Percentiles rank a stretch among this genome's conserved stretches.
These are phyloP conservation scores for Oasisia sp. DNA, from an alignment of 2,888 invertebrate species.

Conservation along the genomic window DNA sequence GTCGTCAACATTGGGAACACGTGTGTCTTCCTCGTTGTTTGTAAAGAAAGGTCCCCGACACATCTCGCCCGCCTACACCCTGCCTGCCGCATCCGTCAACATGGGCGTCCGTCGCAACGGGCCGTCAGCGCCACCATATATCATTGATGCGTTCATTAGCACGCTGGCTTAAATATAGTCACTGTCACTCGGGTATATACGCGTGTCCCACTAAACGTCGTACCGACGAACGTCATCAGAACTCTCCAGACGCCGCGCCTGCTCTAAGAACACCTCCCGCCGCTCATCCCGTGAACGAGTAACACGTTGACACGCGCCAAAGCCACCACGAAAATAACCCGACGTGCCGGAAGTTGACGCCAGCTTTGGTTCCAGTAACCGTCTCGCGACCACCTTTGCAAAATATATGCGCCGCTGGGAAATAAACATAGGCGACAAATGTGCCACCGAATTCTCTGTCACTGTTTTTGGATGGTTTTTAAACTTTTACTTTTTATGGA, in stretches of 20 bases:
- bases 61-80: background rate
- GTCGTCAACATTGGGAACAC: too few species aligned
- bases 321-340: background rate
- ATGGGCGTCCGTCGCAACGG: background rate
- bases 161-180: background rate
- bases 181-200: background rate
- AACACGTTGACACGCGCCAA: background rate
- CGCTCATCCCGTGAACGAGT: background rate
- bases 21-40: background rate
- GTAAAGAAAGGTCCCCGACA: background rate
- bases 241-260: background rate
- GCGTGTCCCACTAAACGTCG: background rate
- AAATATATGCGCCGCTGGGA: conserved; percentile 6
- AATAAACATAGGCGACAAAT: background rate
- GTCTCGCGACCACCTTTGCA: background rate
- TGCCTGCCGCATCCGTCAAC: background rate
- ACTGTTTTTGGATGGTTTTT: background rate
- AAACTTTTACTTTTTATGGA: background rate
- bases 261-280: background rate
- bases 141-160: conserved; percentile 3
- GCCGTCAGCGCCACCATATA: background rate
- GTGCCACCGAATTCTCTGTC: background rate
- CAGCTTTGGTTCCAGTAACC: background rate
- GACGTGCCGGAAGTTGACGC: background rate
- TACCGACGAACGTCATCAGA: background rate